phyloP scores from a whole-genome alignment of 2,113 vertebrate genomes.

The Otolemur garnettii region DNA sequence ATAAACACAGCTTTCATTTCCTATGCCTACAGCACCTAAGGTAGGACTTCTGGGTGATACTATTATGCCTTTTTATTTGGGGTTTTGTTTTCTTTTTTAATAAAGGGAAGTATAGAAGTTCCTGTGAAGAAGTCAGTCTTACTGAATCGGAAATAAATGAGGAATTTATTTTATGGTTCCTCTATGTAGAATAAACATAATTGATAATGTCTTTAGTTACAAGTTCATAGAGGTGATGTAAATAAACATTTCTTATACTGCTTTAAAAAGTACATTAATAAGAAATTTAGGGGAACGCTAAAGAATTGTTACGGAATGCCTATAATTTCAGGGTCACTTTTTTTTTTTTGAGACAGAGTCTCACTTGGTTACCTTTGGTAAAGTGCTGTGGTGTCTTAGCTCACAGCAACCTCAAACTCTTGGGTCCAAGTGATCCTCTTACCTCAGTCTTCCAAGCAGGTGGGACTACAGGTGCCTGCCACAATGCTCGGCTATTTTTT shows the following conservation, averaged over 20 bases:
- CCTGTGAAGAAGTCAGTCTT: not conserved
- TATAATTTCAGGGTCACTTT: slow-evolving; percentile 17
- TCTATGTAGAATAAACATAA: not conserved
- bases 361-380: too few relatives aligned
- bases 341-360: not conserved
- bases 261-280: slow-evolving; percentile 21
- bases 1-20: slow-evolving; percentile 30
- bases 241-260: slow-evolving; percentile 60
- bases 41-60: not conserved
- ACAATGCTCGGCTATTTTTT: too few relatives aligned
- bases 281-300: slow-evolving; percentile 15
- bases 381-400: too few relatives aligned
- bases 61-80: slow-evolving; percentile 29
- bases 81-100: slow-evolving; percentile 23
- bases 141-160: slow-evolving; percentile 46
- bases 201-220: slow-evolving; percentile 15
- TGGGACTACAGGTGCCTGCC: too few relatives aligned
- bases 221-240: not conserved
- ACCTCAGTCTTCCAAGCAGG: too few relatives aligned
- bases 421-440: too few relatives aligned
- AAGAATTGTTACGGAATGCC: slow-evolving; percentile 36
- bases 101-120: slow-evolving; percentile 28
- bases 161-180: not conserved
- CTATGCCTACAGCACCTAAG: not conserved
- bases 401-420: too few relatives aligned